Evolutionary conservation across 2,888 invertebrate genomes (phyloP), one percentile per base, ranked within the genome.

Genomic region (Stramonita haemastoma): DNA sequence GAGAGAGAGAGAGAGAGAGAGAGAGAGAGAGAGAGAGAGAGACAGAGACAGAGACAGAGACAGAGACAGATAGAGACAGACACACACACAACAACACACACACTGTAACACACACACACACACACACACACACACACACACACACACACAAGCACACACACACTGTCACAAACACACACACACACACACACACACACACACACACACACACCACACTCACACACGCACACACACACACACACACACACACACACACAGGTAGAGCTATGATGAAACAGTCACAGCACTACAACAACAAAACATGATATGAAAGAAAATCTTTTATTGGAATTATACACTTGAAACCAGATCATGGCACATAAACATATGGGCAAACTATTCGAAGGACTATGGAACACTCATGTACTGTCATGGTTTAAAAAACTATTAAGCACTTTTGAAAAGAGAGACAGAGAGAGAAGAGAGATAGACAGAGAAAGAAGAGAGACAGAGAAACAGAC

Each of bases 211-310:
- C 22, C 83, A 46, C 83, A n/a, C 56, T 0, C 83, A 36, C 83
- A 36, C 83, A 56, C 56, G 11, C 83, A 56, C 83, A 56, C 83
- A 83, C 83, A 36, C 83, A 83, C 83, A 36, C 36, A 26, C 46
- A 81, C 81, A 36, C 81, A 22, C 81, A 81, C 81, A 81, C 81
- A 36, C 36, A 81, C 81, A 11, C 36, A 36, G 36, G 36, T 36
- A 36, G 8, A 46, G 46, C 46, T 46, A 8, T 46, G 46, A 46
- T 46, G 46, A 46, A 46, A 46, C 46, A 46, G 46, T 46, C 2
- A 46, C 46, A 46, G 46, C 46, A 46, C 26, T 29, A 77, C n/a
- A 77, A 46, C 46, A 77, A 46, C 46, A 46, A 46, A 46, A 46
- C 2, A 5, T 46, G 46, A 46, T 46, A 46, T 46, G 8, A 46